Conservation (phyloP, 1,140 invertebrate genomes). For the Drosophila sechellia region DNA sequence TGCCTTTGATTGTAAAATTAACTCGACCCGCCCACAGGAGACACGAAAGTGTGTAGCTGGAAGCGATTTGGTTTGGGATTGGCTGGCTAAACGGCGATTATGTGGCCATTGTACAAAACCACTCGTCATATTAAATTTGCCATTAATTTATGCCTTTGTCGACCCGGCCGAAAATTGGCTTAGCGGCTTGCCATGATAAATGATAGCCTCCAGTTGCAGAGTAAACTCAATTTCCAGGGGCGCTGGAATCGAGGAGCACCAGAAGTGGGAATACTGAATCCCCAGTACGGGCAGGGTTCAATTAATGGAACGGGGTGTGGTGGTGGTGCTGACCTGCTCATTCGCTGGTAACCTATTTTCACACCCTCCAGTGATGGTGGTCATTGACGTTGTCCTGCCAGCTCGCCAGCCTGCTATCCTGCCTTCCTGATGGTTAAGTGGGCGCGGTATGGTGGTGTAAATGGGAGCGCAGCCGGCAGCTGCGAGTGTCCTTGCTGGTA, state of each 20-base stretch:
- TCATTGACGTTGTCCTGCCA: constrained; percentile 40
- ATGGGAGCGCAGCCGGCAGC: not conserved
- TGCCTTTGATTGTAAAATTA: constrained; percentile 70
- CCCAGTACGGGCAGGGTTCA: constrained; percentile 16
- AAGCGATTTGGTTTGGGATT: not conserved
- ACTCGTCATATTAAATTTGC: constrained; percentile 66
- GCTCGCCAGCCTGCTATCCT: not conserved
- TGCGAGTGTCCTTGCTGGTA: constrained; percentile 33
- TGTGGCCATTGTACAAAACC: constrained; percentile 50
- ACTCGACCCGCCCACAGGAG: constrained; percentile 43
- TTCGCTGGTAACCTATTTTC: constrained; percentile 11
- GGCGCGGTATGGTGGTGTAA: not conserved
- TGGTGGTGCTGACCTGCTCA: constrained; percentile 19
- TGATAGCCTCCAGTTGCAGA: constrained; percentile 31
- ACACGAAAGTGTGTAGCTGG: not conserved
- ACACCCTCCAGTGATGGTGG: constrained; percentile 42
- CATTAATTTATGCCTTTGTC: constrained; percentile 65
- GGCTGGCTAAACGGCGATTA: constrained; percentile 60
- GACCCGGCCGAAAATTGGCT: constrained; percentile 37
- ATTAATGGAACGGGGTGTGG: constrained; percentile 11
- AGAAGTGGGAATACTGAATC: not conserved
- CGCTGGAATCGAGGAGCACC: not conserved
- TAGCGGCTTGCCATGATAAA: constrained; percentile 56
- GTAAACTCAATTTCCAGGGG: constrained; percentile 27
- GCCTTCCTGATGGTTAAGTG: not conserved